Conservation (phyloP, 2,113 vertebrate genomes). For the Anoplopoma fimbria region DNA sequence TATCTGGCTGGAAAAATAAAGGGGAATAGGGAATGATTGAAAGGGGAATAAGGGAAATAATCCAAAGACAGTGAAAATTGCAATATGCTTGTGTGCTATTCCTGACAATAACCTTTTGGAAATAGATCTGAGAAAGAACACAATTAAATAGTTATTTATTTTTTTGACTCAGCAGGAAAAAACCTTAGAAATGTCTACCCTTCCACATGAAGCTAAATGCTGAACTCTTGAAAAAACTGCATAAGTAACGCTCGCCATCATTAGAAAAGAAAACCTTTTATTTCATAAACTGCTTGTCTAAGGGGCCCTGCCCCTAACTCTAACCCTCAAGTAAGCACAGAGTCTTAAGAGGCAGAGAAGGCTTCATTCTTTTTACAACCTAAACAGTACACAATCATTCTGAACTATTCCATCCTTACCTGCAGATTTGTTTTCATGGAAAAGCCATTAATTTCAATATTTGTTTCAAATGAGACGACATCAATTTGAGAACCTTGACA, state of each 20-base stretch:
- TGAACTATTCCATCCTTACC: not conserved
- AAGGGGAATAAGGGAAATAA: not conserved
- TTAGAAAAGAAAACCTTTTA: constrained; percentile 68
- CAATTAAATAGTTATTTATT: not conserved
- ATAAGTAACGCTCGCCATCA: constrained; percentile 43
- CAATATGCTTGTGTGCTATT: constrained; percentile 22
- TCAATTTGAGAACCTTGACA: not conserved
- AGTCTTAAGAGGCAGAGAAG: constrained; percentile 25
- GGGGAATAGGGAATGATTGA: constrained; percentile 1
- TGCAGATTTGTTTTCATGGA: constrained; percentile 3
- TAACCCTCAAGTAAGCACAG: constrained; percentile 37
- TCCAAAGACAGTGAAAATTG: constrained; percentile 17
- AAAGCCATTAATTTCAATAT: constrained; percentile 8
- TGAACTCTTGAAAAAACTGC: constrained; percentile 45
- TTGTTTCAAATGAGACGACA: constrained; percentile 3
- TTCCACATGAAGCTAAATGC: constrained; percentile 50
- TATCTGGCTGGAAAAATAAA: constrained; percentile 18
- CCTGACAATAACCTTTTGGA: constrained; percentile 14
- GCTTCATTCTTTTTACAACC: not conserved
- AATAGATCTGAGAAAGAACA: constrained; percentile 31
- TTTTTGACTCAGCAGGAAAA: constrained; percentile 59
- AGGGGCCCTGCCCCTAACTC: constrained; percentile 49
- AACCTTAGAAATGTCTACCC: constrained; percentile 22
- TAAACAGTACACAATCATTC: not conserved
- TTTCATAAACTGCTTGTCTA: constrained; percentile 66